Evolutionary conservation across 2,113 vertebrate species (phyloP).

Genomic region (Eulacestoma nigropectus): DNA sequence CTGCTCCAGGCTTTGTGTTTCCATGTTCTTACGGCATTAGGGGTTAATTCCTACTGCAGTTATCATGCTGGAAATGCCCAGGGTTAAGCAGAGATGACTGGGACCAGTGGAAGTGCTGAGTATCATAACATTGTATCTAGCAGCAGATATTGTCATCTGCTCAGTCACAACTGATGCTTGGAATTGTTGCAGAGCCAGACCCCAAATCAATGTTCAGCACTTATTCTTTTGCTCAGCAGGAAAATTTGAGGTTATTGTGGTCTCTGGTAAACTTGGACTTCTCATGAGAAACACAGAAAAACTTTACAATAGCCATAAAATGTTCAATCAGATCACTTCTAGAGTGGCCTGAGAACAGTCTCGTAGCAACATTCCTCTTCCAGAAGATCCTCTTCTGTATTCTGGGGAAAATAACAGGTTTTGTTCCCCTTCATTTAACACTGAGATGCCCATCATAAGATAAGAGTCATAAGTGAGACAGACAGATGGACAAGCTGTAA

Average conservation of each 20-base stretch:
- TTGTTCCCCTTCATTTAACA: background rate
- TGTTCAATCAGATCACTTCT: background rate
- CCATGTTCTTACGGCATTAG: background rate
- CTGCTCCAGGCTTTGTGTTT: conserved; percentile 11
- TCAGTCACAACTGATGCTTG: background rate
- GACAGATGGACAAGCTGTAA: background rate
- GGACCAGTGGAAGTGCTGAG: background rate
- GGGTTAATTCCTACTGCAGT: background rate
- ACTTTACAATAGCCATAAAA: background rate
- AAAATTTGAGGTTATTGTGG: background rate
- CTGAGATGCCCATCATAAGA: background rate
- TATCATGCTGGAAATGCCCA: background rate
- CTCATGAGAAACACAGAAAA: background rate
- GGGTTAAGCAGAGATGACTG: background rate
- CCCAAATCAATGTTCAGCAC: background rate
- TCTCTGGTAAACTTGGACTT: background rate
- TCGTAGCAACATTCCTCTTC: background rate
- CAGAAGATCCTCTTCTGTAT: background rate
- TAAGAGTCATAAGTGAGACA: background rate
- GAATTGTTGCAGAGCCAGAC: background rate
- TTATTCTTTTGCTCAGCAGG: background rate
- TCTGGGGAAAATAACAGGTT: background rate
- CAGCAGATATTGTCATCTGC: background rate
- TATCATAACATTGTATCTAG: background rate
- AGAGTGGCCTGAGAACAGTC: background rate